Conservation (phyloP, 2,113 vertebrate genomes). For the Dipodomys ordii region DNA sequence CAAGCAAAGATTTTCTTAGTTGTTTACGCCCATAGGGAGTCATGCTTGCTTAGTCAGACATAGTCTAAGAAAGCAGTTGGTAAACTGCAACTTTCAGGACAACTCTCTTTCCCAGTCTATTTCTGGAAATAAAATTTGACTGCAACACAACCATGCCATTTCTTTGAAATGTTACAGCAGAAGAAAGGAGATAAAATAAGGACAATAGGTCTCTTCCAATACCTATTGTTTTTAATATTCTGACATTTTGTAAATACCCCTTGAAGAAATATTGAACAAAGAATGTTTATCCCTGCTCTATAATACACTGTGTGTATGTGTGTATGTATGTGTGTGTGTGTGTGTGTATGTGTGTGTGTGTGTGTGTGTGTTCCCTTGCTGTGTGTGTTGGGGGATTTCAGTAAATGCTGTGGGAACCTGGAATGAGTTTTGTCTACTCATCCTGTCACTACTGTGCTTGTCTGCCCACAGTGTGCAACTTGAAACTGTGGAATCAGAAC, state of each 20-base stretch:
- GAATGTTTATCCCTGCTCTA: neutral
- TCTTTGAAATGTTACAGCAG: neutral
- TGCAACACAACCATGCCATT: neutral
- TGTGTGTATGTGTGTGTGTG: neutral
- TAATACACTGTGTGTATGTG: neutral
- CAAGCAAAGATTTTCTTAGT: neutral
- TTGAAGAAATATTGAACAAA: neutral
- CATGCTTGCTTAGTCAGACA: neutral
- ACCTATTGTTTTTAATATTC: neutral
- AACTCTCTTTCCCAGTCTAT: neutral
- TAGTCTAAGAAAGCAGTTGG: neutral
- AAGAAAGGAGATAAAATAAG: neutral
- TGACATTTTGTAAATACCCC: neutral
- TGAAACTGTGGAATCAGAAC: neutral
- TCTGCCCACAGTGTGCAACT: no score
- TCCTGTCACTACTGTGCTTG: neutral
- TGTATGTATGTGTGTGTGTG: no score
- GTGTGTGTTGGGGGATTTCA: neutral
- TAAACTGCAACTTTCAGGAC: neutral
- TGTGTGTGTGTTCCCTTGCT: no score
- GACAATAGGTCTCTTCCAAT: neutral
- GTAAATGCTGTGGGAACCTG: neutral
- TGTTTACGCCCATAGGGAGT: neutral
- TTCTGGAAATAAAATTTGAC: constrained; percentile 8
- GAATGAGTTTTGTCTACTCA: neutral